These are phyloP conservation scores for Trichonephila clavipes DNA, from an alignment of 1,140 invertebrate genomes.

Conservation along the genomic window DNA sequence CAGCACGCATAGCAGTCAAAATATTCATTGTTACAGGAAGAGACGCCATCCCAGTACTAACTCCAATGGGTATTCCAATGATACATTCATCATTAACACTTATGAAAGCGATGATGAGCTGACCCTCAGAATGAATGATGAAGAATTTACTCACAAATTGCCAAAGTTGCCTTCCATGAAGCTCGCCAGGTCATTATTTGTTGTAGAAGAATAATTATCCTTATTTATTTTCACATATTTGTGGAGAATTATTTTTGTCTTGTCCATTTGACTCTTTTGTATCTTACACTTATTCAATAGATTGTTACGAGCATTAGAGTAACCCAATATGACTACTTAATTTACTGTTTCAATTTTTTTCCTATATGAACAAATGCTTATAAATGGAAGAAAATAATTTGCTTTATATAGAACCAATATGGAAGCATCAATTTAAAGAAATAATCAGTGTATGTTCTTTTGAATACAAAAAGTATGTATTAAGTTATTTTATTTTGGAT, in stretches of 20 bases:
- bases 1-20: slow-evolving; percentile 39
- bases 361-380: too few species aligned
- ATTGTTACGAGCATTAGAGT: background rate
- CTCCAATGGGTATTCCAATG: slow-evolving; percentile 35
- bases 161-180: slow-evolving; percentile 32
- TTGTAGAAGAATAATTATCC: slow-evolving; percentile 37
- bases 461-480: too few species aligned
- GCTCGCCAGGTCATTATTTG: slow-evolving; percentile 28
- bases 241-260: background rate
- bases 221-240: slow-evolving; percentile 14
- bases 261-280: background rate
- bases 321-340: background rate
- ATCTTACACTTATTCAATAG: background rate
- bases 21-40: background rate
- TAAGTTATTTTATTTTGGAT: background rate
- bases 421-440: too few species aligned
- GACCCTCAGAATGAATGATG: background rate
- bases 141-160: slow-evolving; percentile 22
- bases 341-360: too few species aligned
- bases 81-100: slow-evolving; percentile 19
- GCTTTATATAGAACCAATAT: too few species aligned
- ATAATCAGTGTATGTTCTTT: too few species aligned
- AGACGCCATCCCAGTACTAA: slow-evolving; percentile 40
- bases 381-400: too few species aligned
- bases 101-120: slow-evolving; percentile 29